These are phyloP conservation scores for Monomorium pharaonis DNA, from an alignment of 1,140 invertebrate species.

Conservation along the genomic window DNA sequence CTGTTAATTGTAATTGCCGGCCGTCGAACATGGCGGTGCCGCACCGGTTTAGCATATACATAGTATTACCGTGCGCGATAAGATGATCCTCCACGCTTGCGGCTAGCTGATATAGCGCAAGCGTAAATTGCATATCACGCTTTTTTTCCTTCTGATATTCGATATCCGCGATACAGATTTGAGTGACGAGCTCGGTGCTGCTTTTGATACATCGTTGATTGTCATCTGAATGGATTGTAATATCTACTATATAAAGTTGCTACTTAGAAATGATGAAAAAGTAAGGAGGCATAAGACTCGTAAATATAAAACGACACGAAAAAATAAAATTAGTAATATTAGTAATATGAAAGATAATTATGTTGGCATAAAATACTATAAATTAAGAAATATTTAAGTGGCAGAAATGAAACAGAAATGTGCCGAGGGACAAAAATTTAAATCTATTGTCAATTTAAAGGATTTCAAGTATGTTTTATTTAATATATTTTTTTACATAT, in stretches of 20 bases:
- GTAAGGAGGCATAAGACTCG: neutral
- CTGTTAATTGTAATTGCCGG: slow-evolving; percentile 83
- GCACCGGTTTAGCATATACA: slow-evolving; percentile 68
- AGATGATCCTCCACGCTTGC: slow-evolving; percentile 64
- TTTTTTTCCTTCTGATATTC: neutral
- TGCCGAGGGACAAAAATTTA: neutral
- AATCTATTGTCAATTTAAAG: neutral
- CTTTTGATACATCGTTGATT: neutral
- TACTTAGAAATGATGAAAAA: neutral
- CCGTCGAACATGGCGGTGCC: slow-evolving; percentile 77
- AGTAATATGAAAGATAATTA: neutral
- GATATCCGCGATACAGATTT: neutral
- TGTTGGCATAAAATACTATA: neutral
- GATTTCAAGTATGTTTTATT: neutral
- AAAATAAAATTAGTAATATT: neutral
- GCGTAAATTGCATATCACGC: neutral
- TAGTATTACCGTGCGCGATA: slow-evolving; percentile 63
- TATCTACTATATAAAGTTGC: neutral
- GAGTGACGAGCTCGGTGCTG: neutral
- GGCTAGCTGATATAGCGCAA: neutral
- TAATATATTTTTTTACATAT: no score
- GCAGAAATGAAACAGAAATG: neutral
- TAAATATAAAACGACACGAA: neutral
- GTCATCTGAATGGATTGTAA: neutral
- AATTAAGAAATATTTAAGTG: neutral